Evolutionary conservation across 2,888 invertebrate genomes (phyloP).

Genomic region (Rhodophaea formosa): DNA sequence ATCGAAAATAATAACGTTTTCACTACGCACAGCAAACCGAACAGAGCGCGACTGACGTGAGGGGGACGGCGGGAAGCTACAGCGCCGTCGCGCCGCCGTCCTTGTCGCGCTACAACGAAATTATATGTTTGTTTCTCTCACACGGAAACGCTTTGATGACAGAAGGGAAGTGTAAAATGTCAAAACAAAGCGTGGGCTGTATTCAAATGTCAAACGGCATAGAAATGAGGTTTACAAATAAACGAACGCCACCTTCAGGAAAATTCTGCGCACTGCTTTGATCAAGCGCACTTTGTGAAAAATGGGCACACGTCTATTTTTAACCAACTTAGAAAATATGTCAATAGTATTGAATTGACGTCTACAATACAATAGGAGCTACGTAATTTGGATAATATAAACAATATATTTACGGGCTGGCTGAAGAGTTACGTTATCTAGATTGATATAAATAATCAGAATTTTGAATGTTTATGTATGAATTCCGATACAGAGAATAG

Average conservation of each 20-base stretch:
- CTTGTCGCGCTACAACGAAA: slow-evolving; percentile 37
- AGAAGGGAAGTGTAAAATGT: slow-evolving; percentile 60
- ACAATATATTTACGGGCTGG: no score
- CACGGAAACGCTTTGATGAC: slow-evolving; percentile 60
- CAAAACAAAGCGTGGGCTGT: slow-evolving; percentile 76
- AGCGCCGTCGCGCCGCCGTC: slow-evolving; percentile 69
- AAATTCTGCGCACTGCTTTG: slow-evolving; percentile 27
- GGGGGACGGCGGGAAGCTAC: slow-evolving; percentile 72
- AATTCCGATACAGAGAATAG: no score
- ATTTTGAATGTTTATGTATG: no score
- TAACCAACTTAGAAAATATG: slow-evolving; percentile 15
- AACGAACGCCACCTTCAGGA: slow-evolving; percentile 51
- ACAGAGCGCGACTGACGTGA: slow-evolving; percentile 71
- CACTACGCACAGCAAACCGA: slow-evolving; percentile 66
- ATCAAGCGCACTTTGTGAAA: slow-evolving; percentile 28
- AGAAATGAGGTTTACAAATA: slow-evolving; percentile 31
- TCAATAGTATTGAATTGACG: no score
- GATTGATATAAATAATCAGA: no score
- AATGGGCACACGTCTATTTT: slow-evolving; percentile 34
- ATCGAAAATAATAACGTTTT: slow-evolving; percentile 52
- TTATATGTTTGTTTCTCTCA: slow-evolving; percentile 45
- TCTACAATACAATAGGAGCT: no score
- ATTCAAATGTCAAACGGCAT: slow-evolving; percentile 61
- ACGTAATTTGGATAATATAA: no score
- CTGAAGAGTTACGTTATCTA: no score